phyloP scores from a whole-genome alignment of 1,140 invertebrate genomes.

The Drosophila busckii region DNA sequence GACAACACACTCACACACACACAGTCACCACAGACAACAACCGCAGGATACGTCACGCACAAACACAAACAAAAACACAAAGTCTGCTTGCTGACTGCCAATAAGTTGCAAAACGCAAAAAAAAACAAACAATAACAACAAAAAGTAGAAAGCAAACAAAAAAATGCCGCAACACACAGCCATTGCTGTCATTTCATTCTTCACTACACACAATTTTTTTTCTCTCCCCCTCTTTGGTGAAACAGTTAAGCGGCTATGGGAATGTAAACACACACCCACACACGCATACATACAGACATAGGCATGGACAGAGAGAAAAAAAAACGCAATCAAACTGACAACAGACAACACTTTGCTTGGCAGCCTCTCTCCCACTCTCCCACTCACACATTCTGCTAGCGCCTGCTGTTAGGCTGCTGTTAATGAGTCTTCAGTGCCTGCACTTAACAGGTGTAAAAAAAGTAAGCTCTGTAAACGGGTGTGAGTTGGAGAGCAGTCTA shows the following conservation, averaged over 20 bases:
- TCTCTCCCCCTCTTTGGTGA: conserved; percentile 22
- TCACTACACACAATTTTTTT: no score
- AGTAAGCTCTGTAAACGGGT: no score
- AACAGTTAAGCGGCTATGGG: conserved; percentile 60
- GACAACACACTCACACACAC: conserved; percentile 16
- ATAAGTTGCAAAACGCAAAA: conserved; percentile 62
- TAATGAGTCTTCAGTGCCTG: conserved; percentile 52
- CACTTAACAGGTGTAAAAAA: conserved; percentile 42
- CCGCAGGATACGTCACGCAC: conserved; percentile 49
- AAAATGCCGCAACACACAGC: conserved; percentile 72
- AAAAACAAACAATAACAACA: conserved; percentile 22
- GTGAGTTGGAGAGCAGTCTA: no score
- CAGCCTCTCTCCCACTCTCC: conserved; percentile 15
- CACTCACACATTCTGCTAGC: background rate
- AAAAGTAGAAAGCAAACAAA: conserved; percentile 49
- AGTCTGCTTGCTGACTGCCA: conserved; percentile 66
- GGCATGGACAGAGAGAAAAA: conserved; percentile 17
- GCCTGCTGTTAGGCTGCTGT: conserved; percentile 31
- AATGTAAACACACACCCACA: conserved; percentile 40
- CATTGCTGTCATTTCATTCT: conserved; percentile 46
- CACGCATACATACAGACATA: conserved; percentile 6
- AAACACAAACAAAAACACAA: conserved; percentile 51
- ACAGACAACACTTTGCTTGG: conserved; percentile 37
- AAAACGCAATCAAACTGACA: conserved; percentile 47
- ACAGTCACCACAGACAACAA: conserved; percentile 68